phyloP scores from a whole-genome alignment of 2,888 invertebrate species.

The Aspidiotus destructor region DNA sequence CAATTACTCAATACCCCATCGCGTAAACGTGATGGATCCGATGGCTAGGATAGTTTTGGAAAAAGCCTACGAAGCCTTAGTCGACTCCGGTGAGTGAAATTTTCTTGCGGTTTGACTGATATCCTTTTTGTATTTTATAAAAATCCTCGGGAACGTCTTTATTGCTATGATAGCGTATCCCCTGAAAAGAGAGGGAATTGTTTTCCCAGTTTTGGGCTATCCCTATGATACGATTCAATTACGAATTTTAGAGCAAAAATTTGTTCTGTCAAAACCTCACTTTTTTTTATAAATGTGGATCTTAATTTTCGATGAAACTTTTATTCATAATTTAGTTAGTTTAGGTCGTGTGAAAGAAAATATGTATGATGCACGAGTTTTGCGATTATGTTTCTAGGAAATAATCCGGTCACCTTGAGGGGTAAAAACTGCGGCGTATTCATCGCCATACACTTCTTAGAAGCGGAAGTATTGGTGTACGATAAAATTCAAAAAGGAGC shows the following conservation, averaged over 20 bases:
- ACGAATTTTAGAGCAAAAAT: too few species aligned
- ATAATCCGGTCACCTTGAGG: constrained; percentile 16
- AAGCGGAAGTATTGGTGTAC: constrained; percentile 17
- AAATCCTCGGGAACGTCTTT: too few species aligned
- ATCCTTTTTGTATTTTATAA: too few species aligned
- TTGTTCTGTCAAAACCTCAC: too few species aligned
- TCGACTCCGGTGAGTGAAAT: constrained; percentile 44
- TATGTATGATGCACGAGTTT: too few species aligned
- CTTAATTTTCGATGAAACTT: neutral
- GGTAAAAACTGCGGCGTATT: constrained; percentile 26
- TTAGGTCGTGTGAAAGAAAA: too few species aligned
- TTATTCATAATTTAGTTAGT: too few species aligned
- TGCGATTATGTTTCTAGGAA: constrained; percentile 3
- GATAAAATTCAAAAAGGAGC: constrained; percentile 23
- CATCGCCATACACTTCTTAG: constrained; percentile 18
- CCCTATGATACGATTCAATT: too few species aligned
- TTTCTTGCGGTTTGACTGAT: too few species aligned
- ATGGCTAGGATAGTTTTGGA: constrained; percentile 45
- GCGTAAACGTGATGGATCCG: constrained; percentile 45
- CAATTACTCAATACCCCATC: constrained; percentile 44
- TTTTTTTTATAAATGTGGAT: neutral
- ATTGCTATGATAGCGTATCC: too few species aligned
- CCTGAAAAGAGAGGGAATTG: too few species aligned
- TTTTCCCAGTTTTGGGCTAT: too few species aligned
- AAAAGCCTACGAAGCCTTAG: constrained; percentile 44